Evolutionary conservation across 2,113 vertebrate species (phyloP).

Genomic region (Ammodytes marinus): DNA sequence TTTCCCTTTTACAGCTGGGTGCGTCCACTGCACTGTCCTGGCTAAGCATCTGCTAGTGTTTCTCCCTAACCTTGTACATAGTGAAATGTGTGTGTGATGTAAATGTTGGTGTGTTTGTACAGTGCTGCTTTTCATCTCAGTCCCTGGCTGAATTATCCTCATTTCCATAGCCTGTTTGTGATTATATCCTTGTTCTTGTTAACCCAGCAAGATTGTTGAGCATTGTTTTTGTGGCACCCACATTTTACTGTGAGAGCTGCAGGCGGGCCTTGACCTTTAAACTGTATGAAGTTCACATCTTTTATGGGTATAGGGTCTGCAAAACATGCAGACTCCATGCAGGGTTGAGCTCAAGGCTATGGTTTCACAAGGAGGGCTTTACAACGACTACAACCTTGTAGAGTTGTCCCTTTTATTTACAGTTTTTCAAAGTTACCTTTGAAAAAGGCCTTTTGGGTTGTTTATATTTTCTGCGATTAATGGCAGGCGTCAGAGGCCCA

Average conservation of each 20-base stretch:
- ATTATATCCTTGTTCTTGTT: conserved; percentile 39
- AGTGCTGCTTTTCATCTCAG: conserved; percentile 58
- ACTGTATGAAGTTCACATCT: conserved; percentile 45
- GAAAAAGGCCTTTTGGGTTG: background rate
- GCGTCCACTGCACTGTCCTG: conserved; percentile 31
- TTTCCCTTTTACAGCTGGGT: conserved; percentile 50
- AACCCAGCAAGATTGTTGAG: conserved; percentile 27
- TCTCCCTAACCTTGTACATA: conserved; percentile 42
- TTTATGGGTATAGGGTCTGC: conserved; percentile 23
- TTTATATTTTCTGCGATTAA: conserved; percentile 50
- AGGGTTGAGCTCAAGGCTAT: conserved; percentile 21
- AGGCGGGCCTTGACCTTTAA: conserved; percentile 64
- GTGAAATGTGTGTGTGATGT: background rate
- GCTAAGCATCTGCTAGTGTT: conserved; percentile 56
- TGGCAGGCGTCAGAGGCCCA: conserved; percentile 11
- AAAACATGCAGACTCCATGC: conserved; percentile 25
- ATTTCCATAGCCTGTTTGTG: conserved; percentile 57
- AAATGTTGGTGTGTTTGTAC: conserved; percentile 8
- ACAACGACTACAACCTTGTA: background rate
- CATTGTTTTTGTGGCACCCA: conserved; percentile 31
- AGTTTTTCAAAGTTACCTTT: conserved; percentile 16
- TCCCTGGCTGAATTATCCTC: conserved; percentile 28
- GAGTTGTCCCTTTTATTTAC: conserved; percentile 17
- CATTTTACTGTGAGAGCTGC: conserved; percentile 41
- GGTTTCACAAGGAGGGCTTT: conserved; percentile 1